A percentile compares a stretch with the other conserved stretches of the same genome.
phyloP scores from a whole-genome alignment of 2,888 invertebrate species.

The Leucophenga montana region DNA sequence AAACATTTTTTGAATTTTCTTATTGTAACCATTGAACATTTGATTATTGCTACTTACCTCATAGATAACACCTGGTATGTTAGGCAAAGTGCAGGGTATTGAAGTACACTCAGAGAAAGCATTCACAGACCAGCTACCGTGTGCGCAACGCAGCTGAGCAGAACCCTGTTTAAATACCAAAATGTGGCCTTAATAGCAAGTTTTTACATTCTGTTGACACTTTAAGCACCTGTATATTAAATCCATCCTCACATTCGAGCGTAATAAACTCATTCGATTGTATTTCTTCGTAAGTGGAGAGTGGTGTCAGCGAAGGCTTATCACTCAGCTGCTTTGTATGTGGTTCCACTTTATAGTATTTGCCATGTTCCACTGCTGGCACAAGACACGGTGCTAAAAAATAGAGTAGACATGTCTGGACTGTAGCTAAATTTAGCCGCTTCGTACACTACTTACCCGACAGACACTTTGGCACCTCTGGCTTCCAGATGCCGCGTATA shows the following conservation, averaged over 20 bases:
- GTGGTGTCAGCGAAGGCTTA: constrained; percentile 63
- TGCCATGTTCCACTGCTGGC: constrained; percentile 80
- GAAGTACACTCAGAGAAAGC: constrained; percentile 85
- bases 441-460: constrained; percentile 76
- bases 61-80: constrained; percentile 69
- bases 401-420: background rate
- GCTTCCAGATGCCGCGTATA: constrained; percentile 88
- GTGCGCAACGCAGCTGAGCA: constrained; percentile 83
- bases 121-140: constrained; percentile 87
- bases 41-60: constrained; percentile 61
- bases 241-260: constrained; percentile 85
- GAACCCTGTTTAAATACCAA: constrained; percentile 76
- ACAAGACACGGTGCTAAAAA: constrained; percentile 80
- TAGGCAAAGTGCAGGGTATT: constrained; percentile 72
- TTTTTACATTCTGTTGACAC: background rate
- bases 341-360: constrained; percentile 75
- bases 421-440: background rate
- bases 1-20: no score
- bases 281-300: constrained; percentile 73
- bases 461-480: constrained; percentile 84
- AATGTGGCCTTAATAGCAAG: background rate
- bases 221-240: constrained; percentile 64
- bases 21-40: no score
- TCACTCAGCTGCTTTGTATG: constrained; percentile 66
- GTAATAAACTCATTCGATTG: constrained; percentile 83